phyloP scores from a whole-genome alignment of 1,140 invertebrate species.

The Drosophila leontia region DNA sequence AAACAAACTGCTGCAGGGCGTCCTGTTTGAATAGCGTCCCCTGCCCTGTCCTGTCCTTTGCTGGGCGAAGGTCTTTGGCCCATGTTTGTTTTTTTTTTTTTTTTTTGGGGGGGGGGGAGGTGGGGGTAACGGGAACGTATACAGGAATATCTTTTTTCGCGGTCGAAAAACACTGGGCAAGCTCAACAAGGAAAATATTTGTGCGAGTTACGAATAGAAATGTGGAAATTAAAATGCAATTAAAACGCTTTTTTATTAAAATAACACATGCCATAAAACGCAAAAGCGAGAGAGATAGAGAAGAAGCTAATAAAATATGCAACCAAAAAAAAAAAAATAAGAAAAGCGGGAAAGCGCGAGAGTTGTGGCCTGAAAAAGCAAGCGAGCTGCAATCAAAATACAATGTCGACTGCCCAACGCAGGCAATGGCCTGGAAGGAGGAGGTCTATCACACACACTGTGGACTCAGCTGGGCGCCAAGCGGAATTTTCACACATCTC shows the following conservation, averaged over 20 bases:
- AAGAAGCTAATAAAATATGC: conserved; percentile 59
- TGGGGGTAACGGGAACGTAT: not conserved
- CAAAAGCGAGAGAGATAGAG: not conserved
- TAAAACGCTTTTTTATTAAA: conserved; percentile 47
- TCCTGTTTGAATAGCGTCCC: conserved; percentile 40
- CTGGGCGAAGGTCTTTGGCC: conserved; percentile 24
- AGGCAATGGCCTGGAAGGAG: conserved; percentile 3
- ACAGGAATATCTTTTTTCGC: conserved; percentile 17
- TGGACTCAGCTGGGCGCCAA: conserved; percentile 59
- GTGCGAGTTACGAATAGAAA: conserved; percentile 25
- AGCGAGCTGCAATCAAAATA: conserved; percentile 55
- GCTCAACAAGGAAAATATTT: conserved; percentile 53
- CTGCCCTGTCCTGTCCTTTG: not conserved
- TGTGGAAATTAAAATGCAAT: conserved; percentile 64
- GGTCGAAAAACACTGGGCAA: conserved; percentile 2
- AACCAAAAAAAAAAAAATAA: conserved; percentile 32
- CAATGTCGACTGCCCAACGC: conserved; percentile 26
- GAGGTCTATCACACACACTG: not conserved
- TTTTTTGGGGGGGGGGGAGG: too few species aligned
- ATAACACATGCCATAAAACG: not conserved
- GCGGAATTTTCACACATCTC: conserved; percentile 55
- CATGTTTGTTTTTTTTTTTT: conserved; percentile 9
- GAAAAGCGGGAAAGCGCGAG: not conserved
- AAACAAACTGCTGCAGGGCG: conserved; percentile 60
- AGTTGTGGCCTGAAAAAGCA: conserved; percentile 41